Percentiles rank a stretch among this genome's conserved stretches.
Conservation (phyloP, 2,797 vertebrate genomes). For the Varecia variegata region DNA sequence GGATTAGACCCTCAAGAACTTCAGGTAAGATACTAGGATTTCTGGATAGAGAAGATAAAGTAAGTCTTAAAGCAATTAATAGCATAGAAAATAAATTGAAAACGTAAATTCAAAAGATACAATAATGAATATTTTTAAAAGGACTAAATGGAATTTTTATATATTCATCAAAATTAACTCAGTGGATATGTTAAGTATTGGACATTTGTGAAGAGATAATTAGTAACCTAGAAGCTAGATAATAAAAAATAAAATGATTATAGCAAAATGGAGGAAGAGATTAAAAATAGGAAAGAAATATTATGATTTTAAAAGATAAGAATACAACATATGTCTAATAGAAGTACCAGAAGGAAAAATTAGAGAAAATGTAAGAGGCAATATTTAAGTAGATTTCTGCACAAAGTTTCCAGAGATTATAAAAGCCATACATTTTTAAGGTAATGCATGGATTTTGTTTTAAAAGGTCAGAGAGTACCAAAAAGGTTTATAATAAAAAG, state of each 20-base stretch:
- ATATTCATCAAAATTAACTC: constrained; percentile 25
- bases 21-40: neutral
- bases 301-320: neutral
- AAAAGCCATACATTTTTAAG: neutral
- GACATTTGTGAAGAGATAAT: neutral
- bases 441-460: neutral
- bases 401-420: neutral
- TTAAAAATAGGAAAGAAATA: neutral
- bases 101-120: neutral
- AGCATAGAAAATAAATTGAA: neutral
- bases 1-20: neutral
- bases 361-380: neutral
- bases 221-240: neutral
- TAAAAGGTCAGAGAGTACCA: neutral
- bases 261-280: neutral
- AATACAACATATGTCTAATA: neutral
- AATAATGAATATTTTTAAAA: neutral
- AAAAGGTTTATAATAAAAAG: neutral
- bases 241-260: neutral
- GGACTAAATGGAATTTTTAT: neutral
- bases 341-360: neutral
- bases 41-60: neutral
- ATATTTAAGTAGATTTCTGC: neutral
- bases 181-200: neutral
- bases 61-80: neutral